These are phyloP conservation scores for Entelurus aequoreus DNA, from an alignment of 2,113 vertebrate species.

Conservation along the genomic window DNA sequence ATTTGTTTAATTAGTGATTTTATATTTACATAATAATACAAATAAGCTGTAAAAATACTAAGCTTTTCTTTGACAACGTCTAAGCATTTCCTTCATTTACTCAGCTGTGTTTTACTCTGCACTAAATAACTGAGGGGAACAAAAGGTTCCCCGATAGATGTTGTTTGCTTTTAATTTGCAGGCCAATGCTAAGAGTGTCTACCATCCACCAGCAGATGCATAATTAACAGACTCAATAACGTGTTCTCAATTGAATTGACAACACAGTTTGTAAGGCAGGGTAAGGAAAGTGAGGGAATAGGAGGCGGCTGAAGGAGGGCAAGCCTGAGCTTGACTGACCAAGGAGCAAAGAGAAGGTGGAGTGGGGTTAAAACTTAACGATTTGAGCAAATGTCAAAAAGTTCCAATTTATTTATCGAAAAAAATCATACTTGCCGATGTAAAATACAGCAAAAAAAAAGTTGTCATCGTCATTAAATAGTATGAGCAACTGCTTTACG, in stretches of 20 bases:
- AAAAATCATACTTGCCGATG: not conserved
- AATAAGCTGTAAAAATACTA: too few relatives aligned
- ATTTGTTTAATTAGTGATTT: too few relatives aligned
- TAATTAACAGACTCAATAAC: conserved; percentile 36
- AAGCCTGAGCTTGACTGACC: conserved; percentile 44
- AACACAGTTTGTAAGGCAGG: conserved; percentile 4
- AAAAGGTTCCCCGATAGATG: conserved; percentile 13
- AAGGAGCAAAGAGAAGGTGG: conserved; percentile 23
- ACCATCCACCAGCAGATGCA: conserved; percentile 35
- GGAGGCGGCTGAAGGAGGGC: conserved; percentile 23
- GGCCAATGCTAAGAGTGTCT: conserved; percentile 20
- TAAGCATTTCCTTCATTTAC: conserved; percentile 13
- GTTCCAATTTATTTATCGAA: not conserved
- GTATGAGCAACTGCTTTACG: not conserved
- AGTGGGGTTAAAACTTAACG: not conserved
- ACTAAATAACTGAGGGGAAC: conserved; percentile 2
- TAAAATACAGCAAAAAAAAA: not conserved
- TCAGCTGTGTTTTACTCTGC: conserved; percentile 21
- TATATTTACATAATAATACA: too few relatives aligned
- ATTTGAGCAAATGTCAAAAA: not conserved
- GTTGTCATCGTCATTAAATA: not conserved
- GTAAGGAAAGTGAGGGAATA: conserved; percentile 11
- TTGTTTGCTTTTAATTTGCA: conserved; percentile 65
- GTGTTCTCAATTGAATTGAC: conserved; percentile 14
- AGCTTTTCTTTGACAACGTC: not conserved